Conservation (phyloP, 2,797 vertebrate genomes). For the Toxotes lorentzi region DNA sequence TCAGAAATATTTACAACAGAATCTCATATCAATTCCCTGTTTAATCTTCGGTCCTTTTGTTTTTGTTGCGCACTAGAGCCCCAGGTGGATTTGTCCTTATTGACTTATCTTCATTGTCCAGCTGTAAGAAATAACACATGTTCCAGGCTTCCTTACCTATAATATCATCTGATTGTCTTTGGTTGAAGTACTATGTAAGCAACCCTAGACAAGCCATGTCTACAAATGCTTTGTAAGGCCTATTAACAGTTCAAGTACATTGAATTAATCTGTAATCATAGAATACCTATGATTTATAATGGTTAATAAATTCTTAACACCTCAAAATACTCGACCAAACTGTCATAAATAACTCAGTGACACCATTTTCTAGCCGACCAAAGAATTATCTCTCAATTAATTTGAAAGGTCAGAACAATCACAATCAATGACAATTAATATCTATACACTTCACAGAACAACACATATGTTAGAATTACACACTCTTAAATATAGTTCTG, state of each 20-base stretch:
- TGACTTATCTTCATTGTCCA: constrained; percentile 50
- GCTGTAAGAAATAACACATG: constrained; percentile 37
- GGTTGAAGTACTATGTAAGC: constrained; percentile 65
- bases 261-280: constrained; percentile 49
- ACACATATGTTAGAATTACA: constrained; percentile 47
- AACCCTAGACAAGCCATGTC: constrained; percentile 56
- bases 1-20: constrained; percentile 54
- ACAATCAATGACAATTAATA: constrained; percentile 29
- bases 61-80: constrained; percentile 14
- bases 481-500: constrained; percentile 45
- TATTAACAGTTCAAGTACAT: constrained; percentile 69
- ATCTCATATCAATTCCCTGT: constrained; percentile 41
- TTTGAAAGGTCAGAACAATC: constrained; percentile 46
- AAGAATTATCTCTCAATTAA: constrained; percentile 10
- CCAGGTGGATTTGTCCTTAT: constrained; percentile 20
- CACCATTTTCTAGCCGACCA: constrained; percentile 32
- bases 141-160: constrained; percentile 25
- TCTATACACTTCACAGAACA: constrained; percentile 47
- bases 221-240: constrained; percentile 65
- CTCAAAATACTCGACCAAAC: constrained; percentile 42
- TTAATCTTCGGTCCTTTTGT: constrained; percentile 35
- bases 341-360: constrained; percentile 38
- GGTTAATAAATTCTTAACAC: constrained; percentile 24
- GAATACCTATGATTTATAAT: constrained; percentile 29
- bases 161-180: constrained; percentile 72